A percentile compares a stretch with the other conserved stretches of the same genome.
Conservation (phyloP, 2,113 vertebrate genomes). For the Arvicanthis niloticus region DNA sequence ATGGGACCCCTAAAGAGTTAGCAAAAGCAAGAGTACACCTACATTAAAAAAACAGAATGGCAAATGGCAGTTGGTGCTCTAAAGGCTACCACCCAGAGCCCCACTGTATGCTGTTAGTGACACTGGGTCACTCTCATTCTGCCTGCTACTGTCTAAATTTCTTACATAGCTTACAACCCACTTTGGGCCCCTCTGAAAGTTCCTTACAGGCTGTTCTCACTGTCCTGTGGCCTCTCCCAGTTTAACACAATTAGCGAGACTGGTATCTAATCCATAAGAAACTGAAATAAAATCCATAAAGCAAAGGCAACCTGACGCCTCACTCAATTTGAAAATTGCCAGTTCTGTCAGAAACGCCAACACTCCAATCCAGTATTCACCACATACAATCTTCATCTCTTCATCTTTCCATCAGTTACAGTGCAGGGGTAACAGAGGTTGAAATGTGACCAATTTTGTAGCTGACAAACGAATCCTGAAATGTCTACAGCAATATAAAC, state of each 20-base stretch:
- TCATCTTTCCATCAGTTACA: slow-evolving; percentile 84
- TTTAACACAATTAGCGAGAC: slow-evolving; percentile 57
- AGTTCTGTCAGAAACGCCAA: slow-evolving; percentile 92
- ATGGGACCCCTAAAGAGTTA: neutral
- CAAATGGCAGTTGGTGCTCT: neutral
- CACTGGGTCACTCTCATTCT: neutral
- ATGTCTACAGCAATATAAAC: slow-evolving; percentile 91
- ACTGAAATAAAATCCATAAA: slow-evolving; percentile 60
- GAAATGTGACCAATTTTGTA: slow-evolving; percentile 88
- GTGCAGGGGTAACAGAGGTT: slow-evolving; percentile 88
- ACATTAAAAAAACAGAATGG: neutral
- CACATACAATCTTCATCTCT: slow-evolving; percentile 89
- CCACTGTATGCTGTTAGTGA: neutral
- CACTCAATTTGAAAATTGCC: slow-evolving; percentile 81
- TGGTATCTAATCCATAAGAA: slow-evolving; percentile 56
- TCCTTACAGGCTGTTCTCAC: neutral
- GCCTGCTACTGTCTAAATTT: neutral
- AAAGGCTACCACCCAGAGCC: neutral
- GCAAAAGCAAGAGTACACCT: neutral
- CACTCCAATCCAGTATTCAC: slow-evolving; percentile 86
- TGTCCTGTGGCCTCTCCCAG: slow-evolving; percentile 23
- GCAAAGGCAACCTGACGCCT: slow-evolving; percentile 62
- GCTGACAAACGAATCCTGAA: slow-evolving; percentile 91
- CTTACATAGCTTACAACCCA: neutral
- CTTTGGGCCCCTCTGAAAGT: neutral